Evolutionary conservation across 2,888 invertebrate species (phyloP), one percentile per base, ranked within the genome.

Genomic region (Coelinius sp.): DNA sequence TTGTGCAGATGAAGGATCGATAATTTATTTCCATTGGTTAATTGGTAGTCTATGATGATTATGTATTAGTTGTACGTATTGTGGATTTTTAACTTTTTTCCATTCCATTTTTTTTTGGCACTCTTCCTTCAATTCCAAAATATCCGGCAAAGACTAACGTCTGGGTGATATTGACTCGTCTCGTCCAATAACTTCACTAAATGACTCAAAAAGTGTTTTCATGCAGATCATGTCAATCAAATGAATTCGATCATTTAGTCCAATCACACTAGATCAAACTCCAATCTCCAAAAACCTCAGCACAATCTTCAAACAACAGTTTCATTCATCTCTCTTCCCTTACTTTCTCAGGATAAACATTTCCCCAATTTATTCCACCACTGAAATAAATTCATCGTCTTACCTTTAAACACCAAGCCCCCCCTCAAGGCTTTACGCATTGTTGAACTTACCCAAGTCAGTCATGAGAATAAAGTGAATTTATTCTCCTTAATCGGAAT

Each of bases 31-130:
- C 31, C 59, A 14, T 20, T 2, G 17, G 31, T 59, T 59, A 59
- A 59, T 59, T 59, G 59, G 35, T 20, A 31, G 31, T 35, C n/a
- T n/a, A n/a, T 59, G 59, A 59, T 59, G 22, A 59, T 59, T 31
- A 10, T 0, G 35, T 7, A n/a, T n/a, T n/a, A 35, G 59, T 14
- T 10, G 31, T 6, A 20, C 8, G 17, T 35, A 27, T 59, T 20
- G 17, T 6, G 35, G n/a, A n/a, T n/a, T n/a, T n/a, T n/a, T n/a
- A n/a, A n/a, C n/a, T n/a, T n/a, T n/a, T n/a, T n/a, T n/a, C n/a
- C n/a, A n/a, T n/a, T n/a, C n/a, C n/a, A n/a, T n/a, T n/a, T n/a
- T n/a, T n/a, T n/a, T n/a, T n/a, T n/a, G n/a, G n/a, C n/a, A n/a
- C n/a, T n/a, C n/a, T n/a, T n/a, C n/a, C n/a, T n/a, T n/a, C n/a